These are phyloP conservation scores for Cotesia congregata DNA, from an alignment of 2,888 invertebrate species.

Conservation along the genomic window DNA sequence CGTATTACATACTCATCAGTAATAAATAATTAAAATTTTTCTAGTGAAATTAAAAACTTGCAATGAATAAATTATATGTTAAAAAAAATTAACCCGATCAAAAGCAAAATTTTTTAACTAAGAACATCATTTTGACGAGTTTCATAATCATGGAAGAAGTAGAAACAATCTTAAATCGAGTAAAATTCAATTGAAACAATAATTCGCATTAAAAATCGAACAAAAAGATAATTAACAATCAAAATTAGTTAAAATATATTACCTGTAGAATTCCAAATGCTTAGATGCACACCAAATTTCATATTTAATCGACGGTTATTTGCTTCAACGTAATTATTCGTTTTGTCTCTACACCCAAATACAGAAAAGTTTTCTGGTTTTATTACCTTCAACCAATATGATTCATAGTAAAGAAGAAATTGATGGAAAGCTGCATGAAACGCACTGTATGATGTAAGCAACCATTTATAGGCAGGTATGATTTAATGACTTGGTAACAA, in stretches of 20 bases:
- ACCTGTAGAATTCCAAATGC: slow-evolving; percentile 36
- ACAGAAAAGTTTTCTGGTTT: slow-evolving; percentile 25
- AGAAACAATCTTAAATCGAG: no score
- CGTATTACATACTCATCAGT: no score
- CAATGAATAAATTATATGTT: no score
- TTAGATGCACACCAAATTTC: slow-evolving; percentile 23
- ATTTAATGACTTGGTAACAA: slow-evolving; percentile 17
- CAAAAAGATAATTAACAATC: no score
- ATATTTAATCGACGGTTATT: slow-evolving; percentile 19
- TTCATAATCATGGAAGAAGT: no score
- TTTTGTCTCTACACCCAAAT: slow-evolving; percentile 15
- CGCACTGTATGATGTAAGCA: neutral
- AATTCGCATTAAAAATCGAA: no score
- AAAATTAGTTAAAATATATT: neutral
- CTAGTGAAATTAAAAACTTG: no score
- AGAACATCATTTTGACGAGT: no score
- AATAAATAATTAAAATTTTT: no score
- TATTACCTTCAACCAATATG: slow-evolving; percentile 12
- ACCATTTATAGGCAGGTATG: slow-evolving; percentile 14
- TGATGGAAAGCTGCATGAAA: neutral
- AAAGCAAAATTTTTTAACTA: no score
- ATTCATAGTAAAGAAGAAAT: slow-evolving; percentile 12
- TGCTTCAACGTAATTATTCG: slow-evolving; percentile 32
- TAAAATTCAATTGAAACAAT: no score
- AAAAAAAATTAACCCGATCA: no score